These are phyloP conservation scores for Pseudachorutes palmiensis DNA, from an alignment of 1,140 invertebrate species.

Conservation along the genomic window DNA sequence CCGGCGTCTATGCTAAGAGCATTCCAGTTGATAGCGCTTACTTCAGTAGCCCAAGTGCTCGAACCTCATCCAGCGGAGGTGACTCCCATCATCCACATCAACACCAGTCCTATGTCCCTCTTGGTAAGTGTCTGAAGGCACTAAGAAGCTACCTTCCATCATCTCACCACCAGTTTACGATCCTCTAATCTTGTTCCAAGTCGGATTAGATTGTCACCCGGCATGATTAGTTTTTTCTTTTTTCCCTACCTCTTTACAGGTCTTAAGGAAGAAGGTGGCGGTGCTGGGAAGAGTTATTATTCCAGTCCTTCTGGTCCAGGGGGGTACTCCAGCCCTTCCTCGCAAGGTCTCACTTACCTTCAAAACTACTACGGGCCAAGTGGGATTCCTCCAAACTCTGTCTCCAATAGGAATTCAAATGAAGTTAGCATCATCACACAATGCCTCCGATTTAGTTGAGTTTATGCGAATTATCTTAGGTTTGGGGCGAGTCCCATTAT, in stretches of 20 bases:
- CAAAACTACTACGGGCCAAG: not conserved
- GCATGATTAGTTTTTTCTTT: not conserved
- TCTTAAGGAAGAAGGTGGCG: not conserved
- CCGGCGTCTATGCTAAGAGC: not conserved
- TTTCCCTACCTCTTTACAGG: not conserved
- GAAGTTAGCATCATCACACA: not conserved
- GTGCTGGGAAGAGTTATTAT: constrained; percentile 1
- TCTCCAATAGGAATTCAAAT: not conserved
- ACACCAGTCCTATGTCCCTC: not conserved
- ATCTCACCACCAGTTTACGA: not conserved
- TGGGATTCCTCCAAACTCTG: not conserved
- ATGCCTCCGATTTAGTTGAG: too few species aligned
- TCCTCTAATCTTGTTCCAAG: not conserved
- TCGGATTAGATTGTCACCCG: not conserved
- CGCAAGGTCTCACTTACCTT: constrained; percentile 8
- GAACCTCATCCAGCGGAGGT: not conserved
- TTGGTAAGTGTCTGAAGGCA: not conserved
- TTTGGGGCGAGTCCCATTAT: not conserved
- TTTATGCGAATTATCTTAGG: too few species aligned
- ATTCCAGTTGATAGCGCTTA: not conserved
- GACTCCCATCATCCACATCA: not conserved
- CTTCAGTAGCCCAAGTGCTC: constrained; percentile 2
- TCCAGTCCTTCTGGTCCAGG: not conserved
- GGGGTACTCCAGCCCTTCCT: not conserved
- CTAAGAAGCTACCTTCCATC: not conserved